A percentile compares a stretch with the other conserved stretches of the same genome.
phyloP scores from a whole-genome alignment of 2,888 invertebrate genomes.

The Diadromus collaris region DNA sequence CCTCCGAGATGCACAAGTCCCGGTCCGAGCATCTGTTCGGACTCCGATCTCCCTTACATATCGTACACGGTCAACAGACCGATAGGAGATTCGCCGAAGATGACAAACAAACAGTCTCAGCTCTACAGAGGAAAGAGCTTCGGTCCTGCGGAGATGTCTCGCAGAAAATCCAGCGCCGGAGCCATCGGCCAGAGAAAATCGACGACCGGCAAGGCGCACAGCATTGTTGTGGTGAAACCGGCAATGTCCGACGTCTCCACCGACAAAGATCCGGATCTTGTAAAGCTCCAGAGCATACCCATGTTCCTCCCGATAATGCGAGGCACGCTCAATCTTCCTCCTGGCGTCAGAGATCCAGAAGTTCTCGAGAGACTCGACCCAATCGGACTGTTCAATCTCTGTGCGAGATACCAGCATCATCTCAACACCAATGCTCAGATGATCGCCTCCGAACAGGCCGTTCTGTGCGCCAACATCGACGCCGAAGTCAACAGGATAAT shows the following conservation, averaged over 20 bases:
- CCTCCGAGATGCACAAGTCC: conserved; percentile 92
- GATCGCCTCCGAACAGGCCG: conserved; percentile 90
- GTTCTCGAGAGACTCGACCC: conserved; percentile 90
- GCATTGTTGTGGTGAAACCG: conserved; percentile 90
- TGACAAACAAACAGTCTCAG: conserved; percentile 83
- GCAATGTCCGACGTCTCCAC: conserved; percentile 83
- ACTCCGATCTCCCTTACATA: conserved; percentile 94
- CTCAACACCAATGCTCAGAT: conserved; percentile 91
- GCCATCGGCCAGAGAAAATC: conserved; percentile 68
- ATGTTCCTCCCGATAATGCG: conserved; percentile 96
- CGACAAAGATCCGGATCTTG: conserved; percentile 89
- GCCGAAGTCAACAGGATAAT: conserved; percentile 87
- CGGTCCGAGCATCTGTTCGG: conserved; percentile 93
- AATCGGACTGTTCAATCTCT: conserved; percentile 87
- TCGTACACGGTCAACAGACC: conserved; percentile 95
- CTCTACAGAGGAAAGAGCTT: conserved; percentile 75
- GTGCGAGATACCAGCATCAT: conserved; percentile 92
- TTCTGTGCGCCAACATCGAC: conserved; percentile 88
- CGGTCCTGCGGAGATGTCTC: conserved; percentile 72
- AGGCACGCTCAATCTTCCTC: conserved; percentile 91
- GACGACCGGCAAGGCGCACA: conserved; percentile 81
- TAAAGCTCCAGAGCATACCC: conserved; percentile 90
- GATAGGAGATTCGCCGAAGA: conserved; percentile 94
- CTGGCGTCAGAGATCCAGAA: conserved; percentile 92
- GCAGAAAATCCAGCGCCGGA: conserved; percentile 72